These are phyloP conservation scores for Ochropleura plecta DNA, from an alignment of 2,888 invertebrate species.

Conservation along the genomic window DNA sequence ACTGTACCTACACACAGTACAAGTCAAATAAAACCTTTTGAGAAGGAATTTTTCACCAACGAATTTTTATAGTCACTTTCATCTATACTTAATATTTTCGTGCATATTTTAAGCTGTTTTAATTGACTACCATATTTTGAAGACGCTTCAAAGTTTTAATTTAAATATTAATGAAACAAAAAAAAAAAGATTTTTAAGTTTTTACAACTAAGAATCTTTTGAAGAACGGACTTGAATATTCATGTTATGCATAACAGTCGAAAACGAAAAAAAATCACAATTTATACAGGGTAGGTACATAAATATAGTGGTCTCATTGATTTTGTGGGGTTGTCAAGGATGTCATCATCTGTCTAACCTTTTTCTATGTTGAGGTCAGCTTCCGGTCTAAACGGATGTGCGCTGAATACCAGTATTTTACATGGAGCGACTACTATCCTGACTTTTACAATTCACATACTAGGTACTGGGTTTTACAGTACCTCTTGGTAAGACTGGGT, in stretches of 20 bases:
- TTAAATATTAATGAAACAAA: conserved; percentile 28
- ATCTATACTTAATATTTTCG: conserved; percentile 3
- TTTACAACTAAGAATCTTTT: not conserved
- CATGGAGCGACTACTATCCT: too few species aligned
- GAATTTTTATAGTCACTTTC: conserved; percentile 14
- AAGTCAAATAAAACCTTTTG: too few species aligned
- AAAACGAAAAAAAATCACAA: conserved; percentile 7
- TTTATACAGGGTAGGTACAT: not conserved
- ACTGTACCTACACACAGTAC: too few species aligned
- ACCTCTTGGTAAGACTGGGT: too few species aligned
- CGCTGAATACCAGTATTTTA: too few species aligned
- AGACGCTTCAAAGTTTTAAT: conserved; percentile 10
- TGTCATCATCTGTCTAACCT: too few species aligned
- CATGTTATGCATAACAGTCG: conserved; percentile 10
- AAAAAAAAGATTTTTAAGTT: not conserved
- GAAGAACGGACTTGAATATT: conserved; percentile 24
- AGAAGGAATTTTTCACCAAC: not conserved
- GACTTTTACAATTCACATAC: too few species aligned
- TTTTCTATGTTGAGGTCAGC: too few species aligned
- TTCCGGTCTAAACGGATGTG: too few species aligned
- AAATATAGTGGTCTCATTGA: not conserved
- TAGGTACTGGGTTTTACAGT: too few species aligned
- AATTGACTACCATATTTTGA: conserved; percentile 28
- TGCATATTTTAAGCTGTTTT: conserved; percentile 31
- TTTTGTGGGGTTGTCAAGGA: not conserved